Percentiles rank a stretch among this genome's conserved stretches.
Evolutionary conservation across 2,888 invertebrate species (phyloP).

Genomic region (Epirrita christyi): DNA sequence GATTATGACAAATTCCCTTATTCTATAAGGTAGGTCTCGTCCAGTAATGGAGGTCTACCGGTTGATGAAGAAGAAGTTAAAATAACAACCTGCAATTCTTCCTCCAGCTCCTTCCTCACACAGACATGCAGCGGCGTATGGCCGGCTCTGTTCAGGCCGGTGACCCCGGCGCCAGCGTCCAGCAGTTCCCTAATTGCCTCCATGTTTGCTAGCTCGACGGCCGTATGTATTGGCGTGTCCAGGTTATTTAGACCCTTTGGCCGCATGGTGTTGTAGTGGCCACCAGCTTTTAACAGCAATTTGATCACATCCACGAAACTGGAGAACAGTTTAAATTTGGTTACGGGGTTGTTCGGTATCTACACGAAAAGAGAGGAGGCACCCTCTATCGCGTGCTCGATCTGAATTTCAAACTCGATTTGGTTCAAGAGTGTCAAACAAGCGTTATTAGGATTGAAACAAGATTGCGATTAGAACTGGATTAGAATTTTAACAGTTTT

Average conservation of each 20-base stretch:
- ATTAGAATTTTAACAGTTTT: too few species aligned
- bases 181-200: conserved; percentile 73
- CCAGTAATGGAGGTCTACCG: too few species aligned
- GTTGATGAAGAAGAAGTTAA: too few species aligned
- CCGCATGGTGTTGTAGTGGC: conserved; percentile 53
- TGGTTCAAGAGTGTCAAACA: too few species aligned
- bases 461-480: too few species aligned
- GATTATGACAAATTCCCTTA: too few species aligned
- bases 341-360: not conserved
- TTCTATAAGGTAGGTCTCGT: too few species aligned
- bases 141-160: conserved; percentile 70
- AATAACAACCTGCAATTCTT: conserved; percentile 64
- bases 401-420: too few species aligned
- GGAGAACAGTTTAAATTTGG: conserved; percentile 3
- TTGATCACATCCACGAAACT: conserved; percentile 62
- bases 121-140: conserved; percentile 81
- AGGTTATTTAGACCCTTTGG: conserved; percentile 35
- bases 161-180: conserved; percentile 67
- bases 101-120: conserved; percentile 69
- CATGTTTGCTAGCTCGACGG: conserved; percentile 71
- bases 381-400: too few species aligned
- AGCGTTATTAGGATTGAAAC: too few species aligned
- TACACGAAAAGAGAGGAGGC: too few species aligned
- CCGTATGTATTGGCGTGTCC: conserved; percentile 81
- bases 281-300: conserved; percentile 60